Conservation (phyloP, 2,888 invertebrate genomes). For the Pachycephus smyrnensis region DNA sequence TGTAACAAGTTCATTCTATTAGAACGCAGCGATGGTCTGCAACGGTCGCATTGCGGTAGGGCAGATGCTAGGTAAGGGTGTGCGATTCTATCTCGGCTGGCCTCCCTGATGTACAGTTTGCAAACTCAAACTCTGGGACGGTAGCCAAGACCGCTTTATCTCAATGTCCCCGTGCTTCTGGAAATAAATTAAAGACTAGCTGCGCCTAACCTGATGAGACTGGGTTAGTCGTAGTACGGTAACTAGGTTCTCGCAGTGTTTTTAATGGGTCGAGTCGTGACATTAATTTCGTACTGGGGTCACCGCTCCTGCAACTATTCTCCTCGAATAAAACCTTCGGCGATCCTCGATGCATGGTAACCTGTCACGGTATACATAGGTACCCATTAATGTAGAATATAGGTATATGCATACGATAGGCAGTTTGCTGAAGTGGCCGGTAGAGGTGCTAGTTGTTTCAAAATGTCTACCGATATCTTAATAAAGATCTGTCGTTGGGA, state of each 20-base stretch:
- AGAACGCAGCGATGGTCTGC: slow-evolving; percentile 23
- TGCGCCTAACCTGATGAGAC: neutral
- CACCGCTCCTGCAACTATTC: neutral
- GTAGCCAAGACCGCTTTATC: slow-evolving; percentile 31
- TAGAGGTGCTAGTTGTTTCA: neutral
- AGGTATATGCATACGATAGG: neutral
- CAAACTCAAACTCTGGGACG: slow-evolving; percentile 43
- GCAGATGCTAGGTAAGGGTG: slow-evolving; percentile 18
- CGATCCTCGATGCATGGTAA: neutral
- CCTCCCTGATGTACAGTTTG: slow-evolving; percentile 39
- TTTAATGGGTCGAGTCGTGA: neutral
- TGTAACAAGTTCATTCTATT: neutral
- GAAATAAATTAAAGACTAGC: slow-evolving; percentile 9
- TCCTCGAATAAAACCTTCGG: neutral
- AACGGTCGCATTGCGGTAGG: slow-evolving; percentile 31
- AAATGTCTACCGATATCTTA: neutral
- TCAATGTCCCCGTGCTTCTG: slow-evolving; percentile 2
- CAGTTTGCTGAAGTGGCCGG: neutral
- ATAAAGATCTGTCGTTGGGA: neutral
- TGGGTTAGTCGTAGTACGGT: neutral
- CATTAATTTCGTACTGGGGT: neutral
- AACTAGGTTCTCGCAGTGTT: neutral
- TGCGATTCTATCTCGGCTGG: slow-evolving; percentile 13
- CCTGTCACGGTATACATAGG: neutral
- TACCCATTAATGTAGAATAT: neutral